Percentiles rank a stretch among this genome's conserved stretches.
These are phyloP conservation scores for Trinorchestia longiramus DNA, from an alignment of 1,140 invertebrate species.

Conservation along the genomic window DNA sequence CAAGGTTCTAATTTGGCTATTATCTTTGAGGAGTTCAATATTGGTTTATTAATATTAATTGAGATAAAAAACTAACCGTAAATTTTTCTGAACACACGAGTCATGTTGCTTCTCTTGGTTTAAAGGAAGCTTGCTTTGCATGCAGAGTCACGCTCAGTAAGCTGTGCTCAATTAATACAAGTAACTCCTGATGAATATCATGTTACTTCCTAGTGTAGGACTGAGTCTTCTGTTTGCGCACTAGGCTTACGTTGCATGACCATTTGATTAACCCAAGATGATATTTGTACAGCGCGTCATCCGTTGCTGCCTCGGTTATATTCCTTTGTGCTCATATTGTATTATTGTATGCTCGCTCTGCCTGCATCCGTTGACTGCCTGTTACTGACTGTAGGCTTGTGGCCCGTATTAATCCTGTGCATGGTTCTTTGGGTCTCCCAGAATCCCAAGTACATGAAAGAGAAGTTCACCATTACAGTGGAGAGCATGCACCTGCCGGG, in stretches of 20 bases:
- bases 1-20: too few relatives aligned
- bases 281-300: background rate
- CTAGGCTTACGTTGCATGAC: background rate
- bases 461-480: constrained; percentile 95
- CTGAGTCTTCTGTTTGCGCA: background rate
- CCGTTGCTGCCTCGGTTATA: background rate
- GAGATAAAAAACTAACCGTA: too few relatives aligned
- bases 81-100: too few relatives aligned
- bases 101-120: too few relatives aligned
- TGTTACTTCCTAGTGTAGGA: background rate
- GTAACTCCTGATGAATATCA: too few relatives aligned
- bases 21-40: too few relatives aligned
- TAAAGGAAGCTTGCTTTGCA: too few relatives aligned
- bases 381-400: background rate
- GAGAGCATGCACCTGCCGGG: constrained; percentile 96
- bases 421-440: constrained; percentile 61
- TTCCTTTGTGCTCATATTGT: background rate
- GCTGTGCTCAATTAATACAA: too few relatives aligned
- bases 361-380: background rate
- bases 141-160: too few relatives aligned
- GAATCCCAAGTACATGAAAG: constrained; percentile 91
- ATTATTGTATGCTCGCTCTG: background rate
- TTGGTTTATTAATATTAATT: too few relatives aligned
- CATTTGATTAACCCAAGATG: background rate
- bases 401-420: background rate